Conservation (phyloP, 2,113 vertebrate genomes). For the Tautogolabrus adspersus region DNA sequence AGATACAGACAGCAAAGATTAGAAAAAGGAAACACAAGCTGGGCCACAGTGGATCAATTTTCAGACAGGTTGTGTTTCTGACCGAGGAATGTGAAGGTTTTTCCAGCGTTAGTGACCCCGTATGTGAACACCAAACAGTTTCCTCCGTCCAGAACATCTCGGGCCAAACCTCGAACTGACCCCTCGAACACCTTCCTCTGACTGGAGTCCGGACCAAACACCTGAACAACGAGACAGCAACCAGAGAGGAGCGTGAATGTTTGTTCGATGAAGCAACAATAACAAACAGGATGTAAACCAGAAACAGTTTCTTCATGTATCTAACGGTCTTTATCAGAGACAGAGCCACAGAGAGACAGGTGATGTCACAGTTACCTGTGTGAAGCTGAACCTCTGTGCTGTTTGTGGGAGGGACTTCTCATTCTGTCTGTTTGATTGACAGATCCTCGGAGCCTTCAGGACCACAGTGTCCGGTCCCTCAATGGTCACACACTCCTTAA, state of each 20-base stretch:
- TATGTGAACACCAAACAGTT: constrained; percentile 95
- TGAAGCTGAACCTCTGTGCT: constrained; percentile 92
- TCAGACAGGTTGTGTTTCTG: constrained; percentile 9
- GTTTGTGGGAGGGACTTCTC: constrained; percentile 86
- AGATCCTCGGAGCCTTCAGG: constrained; percentile 85
- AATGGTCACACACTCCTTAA: constrained; percentile 88
- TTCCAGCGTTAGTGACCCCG: constrained; percentile 95
- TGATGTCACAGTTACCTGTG: constrained; percentile 80
- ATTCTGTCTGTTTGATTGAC: constrained; percentile 79
- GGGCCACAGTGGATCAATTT: neutral
- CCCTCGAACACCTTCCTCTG: constrained; percentile 93
- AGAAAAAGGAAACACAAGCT: neutral
- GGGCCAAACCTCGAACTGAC: constrained; percentile 86
- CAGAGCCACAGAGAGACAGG: neutral
- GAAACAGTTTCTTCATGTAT: too few species aligned
- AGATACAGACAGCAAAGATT: neutral
- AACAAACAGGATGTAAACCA: too few species aligned
- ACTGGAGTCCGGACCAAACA: constrained; percentile 90
- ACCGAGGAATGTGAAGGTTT: constrained; percentile 97
- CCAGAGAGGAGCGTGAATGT: too few species aligned
- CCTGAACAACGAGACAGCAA: constrained; percentile 75
- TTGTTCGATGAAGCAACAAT: too few species aligned
- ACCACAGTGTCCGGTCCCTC: constrained; percentile 86
- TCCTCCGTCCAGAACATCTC: constrained; percentile 88
- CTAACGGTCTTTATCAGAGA: too few species aligned